These are phyloP conservation scores for Drosophila merina DNA, from an alignment of 2,888 invertebrate genomes.

Conservation along the genomic window DNA sequence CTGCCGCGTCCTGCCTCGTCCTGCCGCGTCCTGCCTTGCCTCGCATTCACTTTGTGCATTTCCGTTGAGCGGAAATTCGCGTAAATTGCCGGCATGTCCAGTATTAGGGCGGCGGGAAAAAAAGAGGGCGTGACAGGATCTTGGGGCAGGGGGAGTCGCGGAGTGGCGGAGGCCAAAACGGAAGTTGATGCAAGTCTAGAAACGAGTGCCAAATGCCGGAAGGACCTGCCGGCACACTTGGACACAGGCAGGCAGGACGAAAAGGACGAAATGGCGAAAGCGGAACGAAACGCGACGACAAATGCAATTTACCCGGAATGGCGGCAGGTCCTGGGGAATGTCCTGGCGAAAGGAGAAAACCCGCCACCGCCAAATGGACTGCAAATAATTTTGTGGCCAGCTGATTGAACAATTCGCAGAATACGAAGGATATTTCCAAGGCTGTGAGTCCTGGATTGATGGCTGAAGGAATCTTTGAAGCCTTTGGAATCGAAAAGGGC, in stretches of 20 bases:
- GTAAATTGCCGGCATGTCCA: constrained; percentile 75
- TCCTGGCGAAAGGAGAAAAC: background rate
- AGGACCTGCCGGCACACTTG: constrained; percentile 61
- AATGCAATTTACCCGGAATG: constrained; percentile 52
- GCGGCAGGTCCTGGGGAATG: background rate
- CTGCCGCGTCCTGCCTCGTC: constrained; percentile 25
- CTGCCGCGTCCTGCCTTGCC: constrained; percentile 27
- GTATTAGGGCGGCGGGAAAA: constrained; percentile 10
- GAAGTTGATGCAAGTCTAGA: constrained; percentile 77
- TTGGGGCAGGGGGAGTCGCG: background rate
- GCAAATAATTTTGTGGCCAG: background rate
- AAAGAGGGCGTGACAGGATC: background rate
- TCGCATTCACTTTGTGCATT: constrained; percentile 76
- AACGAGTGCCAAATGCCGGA: constrained; percentile 78
- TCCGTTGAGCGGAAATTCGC: constrained; percentile 77
- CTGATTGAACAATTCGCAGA: too few relatives aligned
- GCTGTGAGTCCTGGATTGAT: too few relatives aligned
- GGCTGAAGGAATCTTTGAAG: too few relatives aligned
- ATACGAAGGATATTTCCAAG: too few relatives aligned
- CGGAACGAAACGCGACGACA: constrained; percentile 44
- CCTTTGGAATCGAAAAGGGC: too few relatives aligned
- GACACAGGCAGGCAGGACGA: constrained; percentile 28
- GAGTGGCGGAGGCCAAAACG: constrained; percentile 31
- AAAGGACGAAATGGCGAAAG: constrained; percentile 17
- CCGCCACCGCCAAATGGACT: constrained; percentile 30